These are phyloP conservation scores for Formica aserva DNA, from an alignment of 2,888 invertebrate genomes.

Conservation along the genomic window DNA sequence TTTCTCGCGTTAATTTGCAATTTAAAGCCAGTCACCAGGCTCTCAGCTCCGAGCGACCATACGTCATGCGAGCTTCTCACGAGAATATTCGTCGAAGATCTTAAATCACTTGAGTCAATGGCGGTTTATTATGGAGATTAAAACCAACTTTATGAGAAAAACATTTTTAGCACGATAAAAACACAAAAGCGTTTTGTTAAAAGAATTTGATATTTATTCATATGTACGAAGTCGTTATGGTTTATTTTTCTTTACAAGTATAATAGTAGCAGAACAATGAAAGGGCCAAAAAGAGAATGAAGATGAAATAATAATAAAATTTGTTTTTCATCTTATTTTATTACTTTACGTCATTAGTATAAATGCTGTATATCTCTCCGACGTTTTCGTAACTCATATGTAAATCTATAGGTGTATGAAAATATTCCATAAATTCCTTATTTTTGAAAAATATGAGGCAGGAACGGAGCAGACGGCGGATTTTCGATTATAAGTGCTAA, in stretches of 20 bases:
- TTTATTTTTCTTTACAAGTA: not conserved
- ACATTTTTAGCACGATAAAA: not conserved
- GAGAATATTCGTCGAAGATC: not conserved
- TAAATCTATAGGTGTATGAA: not conserved
- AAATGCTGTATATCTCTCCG: not conserved
- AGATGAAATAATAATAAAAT: not conserved
- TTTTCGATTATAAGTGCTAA: not conserved
- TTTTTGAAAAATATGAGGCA: not conserved
- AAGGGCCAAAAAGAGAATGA: not conserved
- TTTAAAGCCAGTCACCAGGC: constrained; percentile 1
- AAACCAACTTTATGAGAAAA: not conserved
- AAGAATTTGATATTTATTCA: not conserved
- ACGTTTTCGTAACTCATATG: no score
- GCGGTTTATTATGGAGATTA: not conserved
- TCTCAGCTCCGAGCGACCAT: not conserved
- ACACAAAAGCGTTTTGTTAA: not conserved
- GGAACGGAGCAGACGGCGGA: not conserved
- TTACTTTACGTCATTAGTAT: not conserved
- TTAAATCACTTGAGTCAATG: constrained; percentile 2
- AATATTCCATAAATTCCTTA: not conserved
- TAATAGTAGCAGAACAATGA: not conserved
- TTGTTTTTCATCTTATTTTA: not conserved
- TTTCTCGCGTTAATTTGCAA: constrained; percentile 10
- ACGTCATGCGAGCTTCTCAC: constrained; percentile 8
- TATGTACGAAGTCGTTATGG: not conserved